Evolutionary conservation across 2,113 vertebrate genomes (phyloP).

Genomic region (Phrynosoma blainvillii): DNA sequence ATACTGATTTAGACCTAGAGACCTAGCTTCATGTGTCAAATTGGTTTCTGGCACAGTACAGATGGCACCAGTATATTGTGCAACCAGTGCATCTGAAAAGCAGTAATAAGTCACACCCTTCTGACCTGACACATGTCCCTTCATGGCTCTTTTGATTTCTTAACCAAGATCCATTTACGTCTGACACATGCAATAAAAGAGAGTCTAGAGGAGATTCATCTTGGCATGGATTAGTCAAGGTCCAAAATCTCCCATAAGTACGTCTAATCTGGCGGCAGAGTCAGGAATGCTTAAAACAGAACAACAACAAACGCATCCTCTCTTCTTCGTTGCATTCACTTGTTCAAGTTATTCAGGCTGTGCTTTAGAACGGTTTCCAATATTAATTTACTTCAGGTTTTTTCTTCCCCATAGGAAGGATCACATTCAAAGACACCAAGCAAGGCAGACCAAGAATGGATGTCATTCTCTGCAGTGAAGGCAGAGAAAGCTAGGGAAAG

Average conservation of each 20-base stretch:
- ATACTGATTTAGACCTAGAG: too few species aligned
- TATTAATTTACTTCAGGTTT: too few species aligned
- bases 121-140: background rate
- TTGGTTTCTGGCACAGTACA: background rate
- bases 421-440: too few species aligned
- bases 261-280: too few species aligned
- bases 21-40: too few species aligned
- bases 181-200: background rate
- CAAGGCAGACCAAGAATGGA: too few species aligned
- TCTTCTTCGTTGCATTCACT: background rate
- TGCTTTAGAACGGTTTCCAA: too few species aligned
- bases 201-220: background rate
- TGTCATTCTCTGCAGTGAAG: too few species aligned
- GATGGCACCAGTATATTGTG: too few species aligned
- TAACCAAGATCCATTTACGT: background rate
- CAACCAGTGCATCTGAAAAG: background rate
- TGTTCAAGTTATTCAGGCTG: background rate
- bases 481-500: too few species aligned
- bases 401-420: background rate
- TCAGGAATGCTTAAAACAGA: too few species aligned
- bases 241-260: background rate
- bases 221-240: background rate
- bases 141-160: background rate
- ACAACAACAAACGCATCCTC: background rate
- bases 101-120: background rate